Conservation (phyloP, 2,888 invertebrate genomes). For the Pterostichus niger region DNA sequence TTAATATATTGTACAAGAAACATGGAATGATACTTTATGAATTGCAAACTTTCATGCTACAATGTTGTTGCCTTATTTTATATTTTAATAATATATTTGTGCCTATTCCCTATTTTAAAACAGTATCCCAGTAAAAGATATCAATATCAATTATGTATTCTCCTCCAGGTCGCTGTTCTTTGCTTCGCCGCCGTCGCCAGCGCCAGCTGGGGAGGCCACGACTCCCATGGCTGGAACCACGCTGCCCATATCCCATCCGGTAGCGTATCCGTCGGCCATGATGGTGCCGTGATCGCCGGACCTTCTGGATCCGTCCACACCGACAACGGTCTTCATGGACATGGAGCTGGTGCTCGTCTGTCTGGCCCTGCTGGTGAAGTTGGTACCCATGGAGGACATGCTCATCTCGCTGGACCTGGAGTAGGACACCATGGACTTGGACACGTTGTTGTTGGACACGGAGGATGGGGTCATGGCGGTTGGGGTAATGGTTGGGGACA, state of each 20-base stretch:
- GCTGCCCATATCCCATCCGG: conserved; percentile 59
- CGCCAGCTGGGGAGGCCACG: conserved; percentile 3
- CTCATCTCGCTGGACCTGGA: conserved; percentile 54
- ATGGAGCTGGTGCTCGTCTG: conserved; percentile 64
- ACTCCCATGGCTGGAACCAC: conserved; percentile 3
- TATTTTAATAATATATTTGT: no score
- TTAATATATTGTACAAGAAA: no score
- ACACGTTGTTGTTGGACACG: conserved; percentile 32
- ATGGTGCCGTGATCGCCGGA: conserved; percentile 66
- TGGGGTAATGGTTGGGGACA: conserved; percentile 55
- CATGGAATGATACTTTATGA: no score
- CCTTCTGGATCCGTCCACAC: conserved; percentile 54
- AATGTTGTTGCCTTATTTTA: no score
- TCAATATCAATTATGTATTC: not conserved
- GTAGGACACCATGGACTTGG: conserved; percentile 52
- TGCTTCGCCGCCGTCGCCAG: conserved; percentile 42
- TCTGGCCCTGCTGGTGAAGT: conserved; percentile 66
- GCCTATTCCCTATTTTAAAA: no score
- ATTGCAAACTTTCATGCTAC: no score
- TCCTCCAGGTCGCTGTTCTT: conserved; percentile 55
- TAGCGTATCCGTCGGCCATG: conserved; percentile 37
- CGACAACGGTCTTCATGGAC: conserved; percentile 60
- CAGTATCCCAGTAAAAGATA: no score
- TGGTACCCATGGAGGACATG: conserved; percentile 56
- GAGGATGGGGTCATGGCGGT: conserved; percentile 61